A percentile compares a stretch with the other conserved stretches of the same genome.
These are phyloP conservation scores for Auanema freiburgensis DNA, from an alignment of 2,888 invertebrate genomes.

Conservation along the genomic window DNA sequence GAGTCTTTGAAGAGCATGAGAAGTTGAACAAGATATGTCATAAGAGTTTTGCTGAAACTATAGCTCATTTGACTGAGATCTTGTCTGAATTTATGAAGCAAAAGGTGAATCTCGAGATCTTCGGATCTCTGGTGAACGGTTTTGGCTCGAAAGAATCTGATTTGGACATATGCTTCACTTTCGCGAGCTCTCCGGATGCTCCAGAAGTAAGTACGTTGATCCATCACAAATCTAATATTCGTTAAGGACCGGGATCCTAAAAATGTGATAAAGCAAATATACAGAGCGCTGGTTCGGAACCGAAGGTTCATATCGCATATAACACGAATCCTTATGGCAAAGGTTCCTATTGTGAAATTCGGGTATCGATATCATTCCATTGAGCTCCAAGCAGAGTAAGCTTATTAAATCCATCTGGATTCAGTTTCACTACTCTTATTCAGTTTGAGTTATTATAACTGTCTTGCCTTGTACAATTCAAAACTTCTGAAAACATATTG, in stretches of 20 bases:
- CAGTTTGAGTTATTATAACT: constrained; percentile 71
- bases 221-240: not conserved
- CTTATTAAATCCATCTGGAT: constrained; percentile 11
- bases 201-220: constrained; percentile 7
- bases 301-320: constrained; percentile 10
- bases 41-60: too few relatives aligned
- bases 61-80: not conserved
- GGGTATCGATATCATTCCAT: constrained; percentile 18
- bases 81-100: constrained; percentile 3
- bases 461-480: constrained; percentile 71
- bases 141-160: constrained; percentile 71
- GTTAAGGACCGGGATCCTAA: constrained; percentile 11
- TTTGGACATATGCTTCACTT: constrained; percentile 72
- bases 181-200: constrained; percentile 62
- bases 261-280: constrained; percentile 17
- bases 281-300: constrained; percentile 8
- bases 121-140: constrained; percentile 72
- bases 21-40: not conserved
- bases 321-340: constrained; percentile 66
- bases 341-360: constrained; percentile 73
- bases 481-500: constrained; percentile 69
- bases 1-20: not conserved
- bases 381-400: constrained; percentile 69
- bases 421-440: too few relatives aligned
- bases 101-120: constrained; percentile 66